These are phyloP conservation scores for Drosophila formosana DNA, from an alignment of 2,888 invertebrate genomes.

Conservation along the genomic window DNA sequence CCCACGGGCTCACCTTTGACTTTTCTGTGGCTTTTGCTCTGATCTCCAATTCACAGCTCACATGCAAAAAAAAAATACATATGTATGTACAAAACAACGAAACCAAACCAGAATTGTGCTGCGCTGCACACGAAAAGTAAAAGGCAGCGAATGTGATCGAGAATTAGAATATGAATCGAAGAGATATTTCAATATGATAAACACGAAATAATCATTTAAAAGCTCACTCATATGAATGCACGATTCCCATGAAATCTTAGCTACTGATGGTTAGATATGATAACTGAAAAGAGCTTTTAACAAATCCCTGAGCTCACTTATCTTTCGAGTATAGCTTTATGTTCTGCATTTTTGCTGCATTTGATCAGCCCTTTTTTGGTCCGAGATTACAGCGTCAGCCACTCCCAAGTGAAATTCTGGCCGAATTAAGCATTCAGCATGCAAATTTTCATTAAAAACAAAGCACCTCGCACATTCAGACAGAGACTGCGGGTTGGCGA, in stretches of 20 bases:
- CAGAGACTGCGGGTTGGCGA: constrained; percentile 1
- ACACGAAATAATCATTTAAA: constrained; percentile 3
- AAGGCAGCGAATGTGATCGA: constrained; percentile 32
- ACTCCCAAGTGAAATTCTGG: constrained; percentile 46
- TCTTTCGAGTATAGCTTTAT: neutral
- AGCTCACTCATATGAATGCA: constrained; percentile 35
- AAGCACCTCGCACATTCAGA: constrained; percentile 43
- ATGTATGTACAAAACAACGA: neutral
- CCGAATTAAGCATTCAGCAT: constrained; percentile 75
- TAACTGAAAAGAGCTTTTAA: no score
- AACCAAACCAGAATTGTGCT: constrained; percentile 62
- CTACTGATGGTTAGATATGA: neutral
- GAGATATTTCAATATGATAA: neutral
- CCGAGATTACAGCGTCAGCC: constrained; percentile 22
- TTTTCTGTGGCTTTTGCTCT: constrained; percentile 58
- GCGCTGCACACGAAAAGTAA: constrained; percentile 42
- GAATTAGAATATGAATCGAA: constrained; percentile 8
- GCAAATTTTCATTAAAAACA: constrained; percentile 76
- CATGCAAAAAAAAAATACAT: constrained; percentile 38
- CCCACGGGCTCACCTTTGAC: constrained; percentile 69
- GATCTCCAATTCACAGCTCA: constrained; percentile 31
- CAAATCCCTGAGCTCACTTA: neutral
- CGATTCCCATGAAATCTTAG: neutral
- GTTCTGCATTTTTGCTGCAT: constrained; percentile 13
- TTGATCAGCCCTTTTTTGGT: constrained; percentile 9